Evolutionary conservation across 2,888 invertebrate species (phyloP), one percentile per base, ranked within the genome.

Genomic region (Ernsta delagoae): DNA sequence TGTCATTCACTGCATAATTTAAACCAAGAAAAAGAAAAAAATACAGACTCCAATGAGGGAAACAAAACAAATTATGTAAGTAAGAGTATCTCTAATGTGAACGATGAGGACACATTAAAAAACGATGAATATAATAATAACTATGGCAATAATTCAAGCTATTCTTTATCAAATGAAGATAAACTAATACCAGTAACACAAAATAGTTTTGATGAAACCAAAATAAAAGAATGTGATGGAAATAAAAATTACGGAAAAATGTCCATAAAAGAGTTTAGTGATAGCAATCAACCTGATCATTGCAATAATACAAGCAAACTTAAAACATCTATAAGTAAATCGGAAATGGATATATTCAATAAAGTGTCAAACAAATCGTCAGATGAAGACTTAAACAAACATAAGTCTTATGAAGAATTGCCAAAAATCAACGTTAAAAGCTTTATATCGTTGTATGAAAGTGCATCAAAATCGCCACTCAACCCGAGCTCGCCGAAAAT

Each of bases 291-390:
- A 16, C 70, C 77, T 7, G 71, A 76, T 56, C 72, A 76, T 63
- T 80, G 77, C 63, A 76, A 77, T 41, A 78, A 76, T 65, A 75
- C 75, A 36, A 74, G 65, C 50, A 78, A 78, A n/a, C 79, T 83
- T 5, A 89, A 84, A 76, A 83, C 83, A 60, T 87, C 87, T 9
- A 85, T 89, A n/a, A 93, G 93, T 73, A 92, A 87, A 78, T 93
- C 93, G 31, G 93, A 93, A 82, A 91, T 90, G 92, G 93, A 93
- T 70, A 89, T 93, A 75, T 93, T 92, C 65, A 92, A 81, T 68
- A 93, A 90, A 82, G 73, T 80, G n/a, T 74, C 82, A 64, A 77
- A 72, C 63, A 80, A 79, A 66, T 61, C 76, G 11, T 72, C 75
- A 48, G 82, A 86, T 41, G 84, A 86, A 60, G 82, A 85, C 66